phyloP scores from a whole-genome alignment of 2,888 invertebrate species.

The Cheilosia impressa region DNA sequence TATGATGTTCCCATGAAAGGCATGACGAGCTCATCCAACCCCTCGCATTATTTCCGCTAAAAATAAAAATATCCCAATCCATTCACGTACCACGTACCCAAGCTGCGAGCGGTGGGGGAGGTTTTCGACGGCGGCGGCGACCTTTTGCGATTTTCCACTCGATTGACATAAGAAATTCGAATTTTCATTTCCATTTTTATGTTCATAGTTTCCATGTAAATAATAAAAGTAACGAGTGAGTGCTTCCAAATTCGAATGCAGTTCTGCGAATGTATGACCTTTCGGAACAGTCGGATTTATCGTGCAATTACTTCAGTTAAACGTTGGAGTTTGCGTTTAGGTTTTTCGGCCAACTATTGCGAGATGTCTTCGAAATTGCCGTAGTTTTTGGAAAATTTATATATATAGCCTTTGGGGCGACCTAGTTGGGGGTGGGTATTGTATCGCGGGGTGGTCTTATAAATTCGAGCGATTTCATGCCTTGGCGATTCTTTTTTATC shows the following conservation, averaged over 20 bases:
- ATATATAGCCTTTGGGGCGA: neutral
- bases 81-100: conserved; percentile 53
- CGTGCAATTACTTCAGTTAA: conserved; percentile 39
- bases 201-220: conserved; percentile 43
- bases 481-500: conserved; percentile 63
- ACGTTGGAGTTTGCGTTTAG: conserved; percentile 46
- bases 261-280: conserved; percentile 59
- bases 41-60: conserved; percentile 69
- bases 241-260: conserved; percentile 57
- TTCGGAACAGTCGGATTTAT: conserved; percentile 47
- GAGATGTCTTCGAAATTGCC: conserved; percentile 13
- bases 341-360: neutral
- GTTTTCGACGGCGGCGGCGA: neutral
- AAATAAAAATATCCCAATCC: conserved; percentile 52
- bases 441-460: conserved; percentile 17
- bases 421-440: conserved; percentile 20
- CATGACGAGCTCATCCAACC: conserved; percentile 77
- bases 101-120: neutral
- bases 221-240: conserved; percentile 20
- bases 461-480: conserved; percentile 68
- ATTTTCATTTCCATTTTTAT: conserved; percentile 8
- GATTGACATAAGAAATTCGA: conserved; percentile 66
- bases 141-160: conserved; percentile 74
- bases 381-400: conserved; percentile 12
- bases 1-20: conserved; percentile 81